Evolutionary conservation across 2,797 vertebrate genomes (phyloP), one percentile per base, ranked within the genome.

Genomic region (Melanotaenia trifasciata): DNA sequence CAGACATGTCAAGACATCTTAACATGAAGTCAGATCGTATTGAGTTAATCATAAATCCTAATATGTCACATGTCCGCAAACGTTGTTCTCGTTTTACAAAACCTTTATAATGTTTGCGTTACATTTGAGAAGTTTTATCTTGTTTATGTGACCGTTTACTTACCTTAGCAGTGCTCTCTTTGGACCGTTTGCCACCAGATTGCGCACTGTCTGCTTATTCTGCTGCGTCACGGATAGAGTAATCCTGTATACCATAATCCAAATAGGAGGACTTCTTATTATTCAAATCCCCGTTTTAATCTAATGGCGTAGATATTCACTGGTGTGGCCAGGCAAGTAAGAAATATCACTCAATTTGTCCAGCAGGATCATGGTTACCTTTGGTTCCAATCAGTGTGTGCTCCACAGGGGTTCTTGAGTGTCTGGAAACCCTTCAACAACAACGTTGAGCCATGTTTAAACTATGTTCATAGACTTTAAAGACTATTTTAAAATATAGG

Each of bases 201-300:
- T 75, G 81, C 76, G 60, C 84, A 79, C 78, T 36, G 79, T 61
- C 24, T 54, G 66, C 64, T 73, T 83, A 81, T 86, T 86, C 50
- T 84, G 86, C 89, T 92, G 91, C 91, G 88, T 92, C 90, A 93
- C 87, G 53, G 84, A 88, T 90, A 87, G 84, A 81, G 73, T 90
- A 87, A 88, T 87, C 81, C 81, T 51, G 74, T 64, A 8, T 64
- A 5, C 62, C 43, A 50, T 83, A 89, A 90, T 90, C 85, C 81
- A 54, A 35, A 68, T 0, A 24, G 56, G 40, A 56, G 38, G 51
- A 16, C 33, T 51, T 38, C 35, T 64, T 20, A n/a, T n/a, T 47
- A n/a, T 47, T 47, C 20, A 47, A 47, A 20, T 47, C 20, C 7
- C 6, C 1, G 6, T n/a, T 22, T 38, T 43, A 3, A 63, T 54